Evolutionary conservation across 1,140 invertebrate genomes (phyloP).

Genomic region (Wasmannia auropunctata): DNA sequence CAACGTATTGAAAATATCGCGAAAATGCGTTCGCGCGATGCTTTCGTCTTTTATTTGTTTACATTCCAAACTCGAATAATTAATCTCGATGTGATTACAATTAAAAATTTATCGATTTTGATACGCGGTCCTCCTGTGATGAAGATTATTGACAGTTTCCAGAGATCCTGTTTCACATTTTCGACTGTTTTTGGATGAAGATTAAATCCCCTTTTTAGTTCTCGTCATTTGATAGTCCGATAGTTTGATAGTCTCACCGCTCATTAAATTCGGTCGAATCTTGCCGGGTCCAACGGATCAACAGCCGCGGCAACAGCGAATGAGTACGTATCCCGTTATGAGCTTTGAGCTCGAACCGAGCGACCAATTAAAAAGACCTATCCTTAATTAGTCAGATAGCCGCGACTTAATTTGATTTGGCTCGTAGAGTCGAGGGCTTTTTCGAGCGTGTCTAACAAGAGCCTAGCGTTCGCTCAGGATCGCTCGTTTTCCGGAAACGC

Average conservation of each 20-base stretch:
- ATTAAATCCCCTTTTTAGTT: neutral
- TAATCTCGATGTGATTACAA: neutral
- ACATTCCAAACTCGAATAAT: neutral
- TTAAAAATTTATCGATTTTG: neutral
- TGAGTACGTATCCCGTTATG: neutral
- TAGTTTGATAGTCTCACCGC: too few species aligned
- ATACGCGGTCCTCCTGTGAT: neutral
- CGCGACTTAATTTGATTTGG: constrained; percentile 57
- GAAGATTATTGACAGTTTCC: neutral
- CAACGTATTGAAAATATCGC: neutral
- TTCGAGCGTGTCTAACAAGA: constrained; percentile 72
- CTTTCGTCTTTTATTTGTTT: neutral
- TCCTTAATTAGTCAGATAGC: constrained; percentile 52
- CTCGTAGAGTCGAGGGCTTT: constrained; percentile 47
- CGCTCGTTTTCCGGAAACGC: constrained; percentile 28
- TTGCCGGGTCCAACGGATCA: neutral
- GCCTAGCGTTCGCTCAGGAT: constrained; percentile 18
- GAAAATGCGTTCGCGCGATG: neutral
- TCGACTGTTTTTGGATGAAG: neutral
- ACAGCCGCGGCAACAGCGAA: neutral
- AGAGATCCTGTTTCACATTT: neutral
- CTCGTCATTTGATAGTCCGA: neutral
- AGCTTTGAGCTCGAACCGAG: neutral
- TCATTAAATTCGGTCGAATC: constrained; percentile 21
- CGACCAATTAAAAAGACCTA: constrained; percentile 44